A percentile compares a stretch with the other conserved stretches of the same genome.
These are phyloP conservation scores for Rhyacophila evoluta DNA, from an alignment of 2,888 invertebrate genomes.

Conservation along the genomic window DNA sequence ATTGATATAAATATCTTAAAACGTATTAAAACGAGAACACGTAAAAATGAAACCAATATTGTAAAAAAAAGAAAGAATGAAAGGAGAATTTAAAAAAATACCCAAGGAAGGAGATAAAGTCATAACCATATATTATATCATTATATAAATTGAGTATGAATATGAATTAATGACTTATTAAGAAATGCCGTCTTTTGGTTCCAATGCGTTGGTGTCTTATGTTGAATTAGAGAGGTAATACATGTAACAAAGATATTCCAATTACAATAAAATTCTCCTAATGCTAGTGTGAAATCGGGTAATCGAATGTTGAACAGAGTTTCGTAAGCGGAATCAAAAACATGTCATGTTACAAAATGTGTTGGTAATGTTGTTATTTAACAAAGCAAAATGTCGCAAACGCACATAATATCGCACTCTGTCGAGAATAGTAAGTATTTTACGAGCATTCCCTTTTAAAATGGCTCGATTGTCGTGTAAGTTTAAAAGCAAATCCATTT, in stretches of 20 bases:
- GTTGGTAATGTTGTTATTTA: not conserved
- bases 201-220: no score
- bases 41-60: no score
- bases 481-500: slow-evolving; percentile 4
- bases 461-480: slow-evolving; percentile 18
- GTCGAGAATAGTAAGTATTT: slow-evolving; percentile 5
- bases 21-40: no score
- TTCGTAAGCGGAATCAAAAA: not conserved
- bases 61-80: no score
- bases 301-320: not conserved
- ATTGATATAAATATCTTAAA: no score
- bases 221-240: no score
- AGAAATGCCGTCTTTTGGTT: no score
- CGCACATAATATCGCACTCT: slow-evolving; percentile 6
- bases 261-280: not conserved
- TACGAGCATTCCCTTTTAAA: slow-evolving; percentile 15
- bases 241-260: not conserved
- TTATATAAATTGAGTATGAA: no score
- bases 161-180: no score
- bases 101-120: no score
- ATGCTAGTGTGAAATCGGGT: not conserved
- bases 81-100: no score
- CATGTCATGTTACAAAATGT: not conserved
- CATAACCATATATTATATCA: no score
- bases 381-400: slow-evolving; percentile 4